Evolutionary conservation across 2,888 invertebrate species (phyloP).

Genomic region (Pharmacophagus antenor): DNA sequence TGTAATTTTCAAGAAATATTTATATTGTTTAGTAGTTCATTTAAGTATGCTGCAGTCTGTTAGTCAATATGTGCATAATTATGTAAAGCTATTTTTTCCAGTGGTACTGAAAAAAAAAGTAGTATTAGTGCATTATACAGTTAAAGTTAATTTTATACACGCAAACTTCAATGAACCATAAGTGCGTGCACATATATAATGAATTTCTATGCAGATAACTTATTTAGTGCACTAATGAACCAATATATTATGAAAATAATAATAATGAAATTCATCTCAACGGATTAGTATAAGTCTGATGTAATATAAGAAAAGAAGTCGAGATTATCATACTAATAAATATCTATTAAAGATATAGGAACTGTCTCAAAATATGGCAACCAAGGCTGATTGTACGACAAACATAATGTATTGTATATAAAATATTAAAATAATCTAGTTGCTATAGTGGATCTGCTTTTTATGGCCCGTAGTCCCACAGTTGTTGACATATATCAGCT

Average conservation of each 20-base stretch:
- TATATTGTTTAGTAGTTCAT: not conserved
- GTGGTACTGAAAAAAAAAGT: not conserved
- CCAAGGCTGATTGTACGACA: not conserved
- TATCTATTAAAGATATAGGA: no score
- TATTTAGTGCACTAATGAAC: no score
- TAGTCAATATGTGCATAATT: no score
- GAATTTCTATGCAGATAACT: no score
- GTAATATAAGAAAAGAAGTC: not conserved
- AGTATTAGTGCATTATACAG: not conserved
- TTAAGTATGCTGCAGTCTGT: not conserved
- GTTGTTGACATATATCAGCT: conserved; percentile 13
- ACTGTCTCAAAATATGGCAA: no score
- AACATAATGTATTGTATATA: not conserved
- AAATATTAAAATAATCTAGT: not conserved
- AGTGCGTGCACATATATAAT: no score
- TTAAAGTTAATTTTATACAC: not conserved
- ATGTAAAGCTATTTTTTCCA: no score
- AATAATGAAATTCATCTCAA: no score
- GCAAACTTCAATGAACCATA: no score
- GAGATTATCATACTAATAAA: not conserved
- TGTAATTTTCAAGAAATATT: not conserved
- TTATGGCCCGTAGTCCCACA: not conserved
- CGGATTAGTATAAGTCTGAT: not conserved
- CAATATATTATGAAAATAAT: no score
- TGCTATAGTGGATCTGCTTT: not conserved